Conservation (phyloP, 2,113 vertebrate species). For the Ammospiza nelsoni region DNA sequence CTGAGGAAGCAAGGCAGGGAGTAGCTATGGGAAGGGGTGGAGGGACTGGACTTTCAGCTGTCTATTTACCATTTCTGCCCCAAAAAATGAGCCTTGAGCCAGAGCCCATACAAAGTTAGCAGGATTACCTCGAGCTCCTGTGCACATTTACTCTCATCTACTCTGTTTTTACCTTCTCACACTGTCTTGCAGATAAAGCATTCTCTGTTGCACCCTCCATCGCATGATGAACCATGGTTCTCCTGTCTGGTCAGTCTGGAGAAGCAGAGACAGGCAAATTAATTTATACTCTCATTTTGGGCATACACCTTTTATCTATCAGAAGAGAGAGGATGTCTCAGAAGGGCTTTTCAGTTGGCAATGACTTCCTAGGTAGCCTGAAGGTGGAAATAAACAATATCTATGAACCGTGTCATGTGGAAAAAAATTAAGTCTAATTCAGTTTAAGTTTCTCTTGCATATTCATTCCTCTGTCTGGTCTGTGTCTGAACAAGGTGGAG, state of each 20-base stretch:
- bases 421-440: neutral
- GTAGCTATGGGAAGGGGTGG: neutral
- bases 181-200: rapidly evolving
- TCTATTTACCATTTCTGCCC: neutral
- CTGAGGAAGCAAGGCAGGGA: neutral
- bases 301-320: neutral
- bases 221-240: neutral
- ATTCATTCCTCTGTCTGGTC: neutral
- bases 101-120: neutral
- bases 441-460: neutral
- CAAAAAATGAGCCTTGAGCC: neutral
- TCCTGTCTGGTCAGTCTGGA: neutral
- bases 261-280: neutral
- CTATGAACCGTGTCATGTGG: neutral
- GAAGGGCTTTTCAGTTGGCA: neutral
- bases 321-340: neutral
- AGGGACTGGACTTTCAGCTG: neutral
- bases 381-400: conserved; percentile 2
- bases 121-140: rapidly evolving
- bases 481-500: neutral
- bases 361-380: neutral
- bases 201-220: neutral
- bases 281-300: neutral
- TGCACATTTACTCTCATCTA: neutral
- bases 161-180: neutral